Conservation (phyloP, 2,888 invertebrate species). For the Ferrisia virgata region DNA sequence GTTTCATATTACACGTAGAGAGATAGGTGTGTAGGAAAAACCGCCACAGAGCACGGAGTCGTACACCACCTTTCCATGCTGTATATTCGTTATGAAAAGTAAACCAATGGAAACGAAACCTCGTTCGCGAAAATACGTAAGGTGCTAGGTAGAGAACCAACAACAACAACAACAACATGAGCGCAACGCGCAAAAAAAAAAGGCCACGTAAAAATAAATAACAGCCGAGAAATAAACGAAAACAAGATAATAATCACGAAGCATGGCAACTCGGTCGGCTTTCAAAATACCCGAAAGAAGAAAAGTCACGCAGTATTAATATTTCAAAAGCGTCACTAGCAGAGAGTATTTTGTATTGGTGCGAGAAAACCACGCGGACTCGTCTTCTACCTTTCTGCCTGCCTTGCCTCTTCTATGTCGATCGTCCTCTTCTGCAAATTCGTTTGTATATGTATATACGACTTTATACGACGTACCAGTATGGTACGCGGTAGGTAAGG, state of each 20-base stretch:
- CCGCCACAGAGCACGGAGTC: no score
- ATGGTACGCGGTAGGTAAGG: neutral
- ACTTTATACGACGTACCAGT: no score
- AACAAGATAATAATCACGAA: slow-evolving; percentile 22
- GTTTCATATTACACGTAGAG: no score
- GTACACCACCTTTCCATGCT: neutral
- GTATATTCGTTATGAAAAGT: neutral
- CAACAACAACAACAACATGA: no score
- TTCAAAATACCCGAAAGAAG: slow-evolving; percentile 20
- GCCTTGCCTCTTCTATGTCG: neutral
- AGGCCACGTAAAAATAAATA: slow-evolving; percentile 14
- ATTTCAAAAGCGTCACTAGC: slow-evolving; percentile 45
- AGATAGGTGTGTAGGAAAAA: no score
- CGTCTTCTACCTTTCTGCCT: neutral
- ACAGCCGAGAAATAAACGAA: slow-evolving; percentile 16
- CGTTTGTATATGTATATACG: neutral
- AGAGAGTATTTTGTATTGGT: slow-evolving; percentile 16
- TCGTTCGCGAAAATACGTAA: neutral
- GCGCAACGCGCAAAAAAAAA: neutral
- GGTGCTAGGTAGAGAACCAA: neutral
- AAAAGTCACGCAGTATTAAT: slow-evolving; percentile 42
- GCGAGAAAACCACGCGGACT: slow-evolving; percentile 5
- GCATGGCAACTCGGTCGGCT: slow-evolving; percentile 21
- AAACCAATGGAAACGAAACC: neutral
- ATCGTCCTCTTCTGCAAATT: no score